phyloP scores from a whole-genome alignment of 2,888 invertebrate species.

The Hemistola chrysoprasaria region DNA sequence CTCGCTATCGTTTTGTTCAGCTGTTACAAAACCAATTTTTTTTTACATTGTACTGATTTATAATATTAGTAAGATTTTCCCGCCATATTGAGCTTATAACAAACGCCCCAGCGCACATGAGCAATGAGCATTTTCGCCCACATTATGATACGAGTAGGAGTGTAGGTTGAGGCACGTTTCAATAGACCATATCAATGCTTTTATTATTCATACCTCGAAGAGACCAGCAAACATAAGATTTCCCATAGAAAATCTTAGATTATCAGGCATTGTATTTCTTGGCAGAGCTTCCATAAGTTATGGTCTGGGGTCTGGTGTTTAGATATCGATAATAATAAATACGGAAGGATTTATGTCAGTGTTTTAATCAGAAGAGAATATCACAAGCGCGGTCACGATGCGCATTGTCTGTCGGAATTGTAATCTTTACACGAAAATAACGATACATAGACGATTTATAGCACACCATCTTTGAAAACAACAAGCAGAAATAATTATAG shows the following conservation, averaged over 20 bases:
- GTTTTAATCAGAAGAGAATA: constrained; percentile 69
- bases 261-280: constrained; percentile 33
- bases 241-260: constrained; percentile 25
- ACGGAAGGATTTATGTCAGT: constrained; percentile 71
- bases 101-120: too few species aligned
- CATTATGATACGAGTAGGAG: too few species aligned
- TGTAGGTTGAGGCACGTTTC: constrained; percentile 1
- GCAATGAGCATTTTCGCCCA: constrained; percentile 7
- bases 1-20: too few species aligned
- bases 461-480: too few species aligned
- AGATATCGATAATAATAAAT: constrained; percentile 69
- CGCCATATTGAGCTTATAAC: too few species aligned
- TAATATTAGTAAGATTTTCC: too few species aligned
- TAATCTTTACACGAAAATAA: constrained; percentile 55
- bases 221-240: neutral
- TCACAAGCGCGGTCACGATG: constrained; percentile 70
- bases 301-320: constrained; percentile 14
- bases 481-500: too few species aligned
- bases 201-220: constrained; percentile 2
- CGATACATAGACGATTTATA: too few species aligned
- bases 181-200: neutral
- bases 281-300: constrained; percentile 37
- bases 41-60: too few species aligned
- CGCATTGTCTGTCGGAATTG: constrained; percentile 61
- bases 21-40: too few species aligned